Evolutionary conservation across 1,140 invertebrate genomes (phyloP).

Genomic region (Drosophila ironensis): DNA sequence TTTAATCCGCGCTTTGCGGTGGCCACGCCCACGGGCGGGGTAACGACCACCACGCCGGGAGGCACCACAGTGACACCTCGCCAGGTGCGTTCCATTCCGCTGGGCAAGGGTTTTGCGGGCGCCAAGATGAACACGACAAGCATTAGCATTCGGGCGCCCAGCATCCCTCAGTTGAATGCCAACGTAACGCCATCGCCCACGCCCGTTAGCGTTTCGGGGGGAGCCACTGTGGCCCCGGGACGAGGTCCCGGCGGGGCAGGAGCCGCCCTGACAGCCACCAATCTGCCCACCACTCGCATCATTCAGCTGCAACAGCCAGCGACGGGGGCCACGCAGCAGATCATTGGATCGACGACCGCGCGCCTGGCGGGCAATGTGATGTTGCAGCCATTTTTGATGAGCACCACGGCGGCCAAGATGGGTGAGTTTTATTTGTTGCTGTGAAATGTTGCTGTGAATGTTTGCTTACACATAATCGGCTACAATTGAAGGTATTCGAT

Average conservation of each 20-base stretch:
- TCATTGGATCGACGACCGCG: constrained; percentile 65
- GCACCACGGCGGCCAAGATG: constrained; percentile 71
- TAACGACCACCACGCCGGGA: constrained; percentile 49
- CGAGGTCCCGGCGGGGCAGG: constrained; percentile 48
- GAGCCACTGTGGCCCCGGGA: constrained; percentile 47
- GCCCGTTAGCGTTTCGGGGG: constrained; percentile 50
- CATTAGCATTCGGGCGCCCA: constrained; percentile 78
- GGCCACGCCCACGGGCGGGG: constrained; percentile 53
- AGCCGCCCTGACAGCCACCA: constrained; percentile 52
- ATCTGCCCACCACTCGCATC: constrained; percentile 73
- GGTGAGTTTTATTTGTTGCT: constrained; percentile 48
- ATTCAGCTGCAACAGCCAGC: constrained; percentile 78
- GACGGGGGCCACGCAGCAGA: constrained; percentile 63
- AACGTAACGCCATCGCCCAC: constrained; percentile 52
- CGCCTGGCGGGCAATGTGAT: constrained; percentile 74
- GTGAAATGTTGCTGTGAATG: too few species aligned
- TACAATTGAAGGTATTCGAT: constrained; percentile 48
- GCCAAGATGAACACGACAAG: constrained; percentile 75
- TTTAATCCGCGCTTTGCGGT: constrained; percentile 80
- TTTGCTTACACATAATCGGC: too few species aligned
- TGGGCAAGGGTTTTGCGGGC: constrained; percentile 67
- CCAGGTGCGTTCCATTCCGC: constrained; percentile 70
- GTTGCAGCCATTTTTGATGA: constrained; percentile 78
- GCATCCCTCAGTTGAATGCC: constrained; percentile 61
- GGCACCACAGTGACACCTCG: constrained; percentile 65